A percentile compares a stretch with the other conserved stretches of the same genome.
Conservation (phyloP, 2,888 invertebrate genomes). For the Julus scanicus region DNA sequence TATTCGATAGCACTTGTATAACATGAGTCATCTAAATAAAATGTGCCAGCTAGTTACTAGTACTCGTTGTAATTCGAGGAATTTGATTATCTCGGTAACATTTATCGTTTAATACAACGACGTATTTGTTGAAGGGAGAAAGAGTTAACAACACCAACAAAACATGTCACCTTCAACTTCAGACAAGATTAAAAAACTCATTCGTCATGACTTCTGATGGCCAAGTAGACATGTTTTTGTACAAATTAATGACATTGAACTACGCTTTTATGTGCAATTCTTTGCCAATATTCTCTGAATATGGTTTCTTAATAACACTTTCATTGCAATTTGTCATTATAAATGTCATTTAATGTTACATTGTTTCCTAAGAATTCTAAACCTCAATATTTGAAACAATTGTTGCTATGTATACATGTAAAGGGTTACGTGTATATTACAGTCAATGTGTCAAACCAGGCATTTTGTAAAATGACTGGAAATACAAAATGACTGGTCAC, state of each 20-base stretch:
- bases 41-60: slow-evolving; percentile 23
- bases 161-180: slow-evolving; percentile 42
- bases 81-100: slow-evolving; percentile 11
- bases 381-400: too few species aligned
- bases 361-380: too few species aligned
- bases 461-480: too few species aligned
- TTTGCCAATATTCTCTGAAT: background rate
- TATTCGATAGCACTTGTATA: background rate
- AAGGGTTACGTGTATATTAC: too few species aligned
- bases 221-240: background rate
- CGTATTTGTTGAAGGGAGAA: background rate
- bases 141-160: background rate
- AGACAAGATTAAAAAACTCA: slow-evolving; percentile 37
- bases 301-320: too few species aligned
- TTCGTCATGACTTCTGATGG: slow-evolving; percentile 35
- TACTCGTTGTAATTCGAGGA: slow-evolving; percentile 2
- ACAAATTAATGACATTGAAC: slow-evolving; percentile 6
- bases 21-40: background rate
- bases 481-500: too few species aligned
- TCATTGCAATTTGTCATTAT: too few species aligned
- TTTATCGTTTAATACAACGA: background rate
- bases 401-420: too few species aligned
- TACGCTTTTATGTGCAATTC: background rate
- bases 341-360: too few species aligned
- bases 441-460: too few species aligned